phyloP scores from a whole-genome alignment of 2,797 vertebrate species.

The Champsocephalus esox region DNA sequence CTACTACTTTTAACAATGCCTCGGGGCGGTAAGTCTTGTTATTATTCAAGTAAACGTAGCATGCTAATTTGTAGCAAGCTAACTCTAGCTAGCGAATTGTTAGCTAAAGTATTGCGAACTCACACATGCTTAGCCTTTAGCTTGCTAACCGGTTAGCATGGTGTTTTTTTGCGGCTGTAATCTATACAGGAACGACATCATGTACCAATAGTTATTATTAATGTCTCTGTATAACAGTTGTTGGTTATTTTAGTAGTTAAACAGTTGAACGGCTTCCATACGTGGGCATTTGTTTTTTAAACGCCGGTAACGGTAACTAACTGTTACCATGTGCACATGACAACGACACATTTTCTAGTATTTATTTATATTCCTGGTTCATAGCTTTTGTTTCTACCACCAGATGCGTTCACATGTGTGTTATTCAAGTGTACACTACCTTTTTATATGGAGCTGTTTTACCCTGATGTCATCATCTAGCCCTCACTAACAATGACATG shows the following conservation, averaged over 20 bases:
- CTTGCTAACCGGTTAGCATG: conserved; percentile 68
- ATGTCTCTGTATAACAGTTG: neutral
- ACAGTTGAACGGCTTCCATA: fast-evolving
- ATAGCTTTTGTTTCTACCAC: neutral
- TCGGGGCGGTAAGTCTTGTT: conserved; percentile 82
- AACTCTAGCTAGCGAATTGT: conserved; percentile 42
- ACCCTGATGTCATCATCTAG: neutral
- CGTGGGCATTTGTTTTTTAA: neutral
- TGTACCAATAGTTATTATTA: neutral
- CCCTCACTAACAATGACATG: neutral
- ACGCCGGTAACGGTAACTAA: neutral
- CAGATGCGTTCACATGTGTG: too few species aligned
- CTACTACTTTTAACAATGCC: conserved; percentile 76
- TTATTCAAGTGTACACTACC: neutral
- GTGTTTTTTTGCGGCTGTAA: neutral
- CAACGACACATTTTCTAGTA: neutral
- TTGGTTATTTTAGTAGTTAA: fast-evolving
- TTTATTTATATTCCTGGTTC: neutral
- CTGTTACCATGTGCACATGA: conserved; percentile 39
- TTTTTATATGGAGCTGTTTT: neutral
- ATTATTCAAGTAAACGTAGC: neutral
- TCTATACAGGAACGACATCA: neutral
- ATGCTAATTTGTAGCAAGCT: conserved; percentile 21
- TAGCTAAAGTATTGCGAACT: conserved; percentile 37
- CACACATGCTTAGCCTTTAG: conserved; percentile 68